Conservation (phyloP, 2,113 vertebrate genomes). For the Bettongia penicillata region DNA sequence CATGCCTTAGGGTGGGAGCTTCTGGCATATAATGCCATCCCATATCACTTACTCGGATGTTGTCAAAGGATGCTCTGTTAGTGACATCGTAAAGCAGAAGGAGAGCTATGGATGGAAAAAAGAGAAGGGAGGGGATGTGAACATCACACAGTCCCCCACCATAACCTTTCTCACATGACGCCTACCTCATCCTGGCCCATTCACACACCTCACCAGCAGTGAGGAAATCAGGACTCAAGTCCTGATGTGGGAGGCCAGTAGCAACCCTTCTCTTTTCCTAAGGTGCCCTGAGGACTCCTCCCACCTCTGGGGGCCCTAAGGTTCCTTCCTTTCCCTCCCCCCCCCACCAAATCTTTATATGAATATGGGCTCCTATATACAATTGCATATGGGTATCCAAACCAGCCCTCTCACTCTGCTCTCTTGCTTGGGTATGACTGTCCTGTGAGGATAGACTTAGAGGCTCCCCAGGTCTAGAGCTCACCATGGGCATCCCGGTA, state of each 20-base stretch:
- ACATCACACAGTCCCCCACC: neutral
- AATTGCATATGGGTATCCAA: neutral
- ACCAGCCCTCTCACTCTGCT: neutral
- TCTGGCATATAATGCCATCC: neutral
- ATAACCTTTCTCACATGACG: no score
- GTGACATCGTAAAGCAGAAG: constrained; percentile 95
- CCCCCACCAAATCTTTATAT: neutral
- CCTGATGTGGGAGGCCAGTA: neutral
- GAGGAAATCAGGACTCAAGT: neutral
- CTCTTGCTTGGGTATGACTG: neutral
- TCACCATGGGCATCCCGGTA: constrained; percentile 94
- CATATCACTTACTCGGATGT: constrained; percentile 89
- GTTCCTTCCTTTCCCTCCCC: neutral
- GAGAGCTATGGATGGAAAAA: constrained; percentile 80
- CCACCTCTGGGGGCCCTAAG: neutral
- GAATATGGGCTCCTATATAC: neutral
- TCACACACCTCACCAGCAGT: neutral
- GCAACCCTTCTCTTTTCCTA: neutral
- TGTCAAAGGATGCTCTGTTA: constrained; percentile 95
- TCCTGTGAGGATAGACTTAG: neutral
- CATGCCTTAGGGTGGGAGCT: accelerated
- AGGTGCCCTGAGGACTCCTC: no score
- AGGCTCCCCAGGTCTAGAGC: neutral
- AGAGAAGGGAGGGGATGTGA: constrained; percentile 16
- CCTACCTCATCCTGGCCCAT: neutral